Conservation (phyloP, 2,113 vertebrate genomes). For the Lophura nycthemera region DNA sequence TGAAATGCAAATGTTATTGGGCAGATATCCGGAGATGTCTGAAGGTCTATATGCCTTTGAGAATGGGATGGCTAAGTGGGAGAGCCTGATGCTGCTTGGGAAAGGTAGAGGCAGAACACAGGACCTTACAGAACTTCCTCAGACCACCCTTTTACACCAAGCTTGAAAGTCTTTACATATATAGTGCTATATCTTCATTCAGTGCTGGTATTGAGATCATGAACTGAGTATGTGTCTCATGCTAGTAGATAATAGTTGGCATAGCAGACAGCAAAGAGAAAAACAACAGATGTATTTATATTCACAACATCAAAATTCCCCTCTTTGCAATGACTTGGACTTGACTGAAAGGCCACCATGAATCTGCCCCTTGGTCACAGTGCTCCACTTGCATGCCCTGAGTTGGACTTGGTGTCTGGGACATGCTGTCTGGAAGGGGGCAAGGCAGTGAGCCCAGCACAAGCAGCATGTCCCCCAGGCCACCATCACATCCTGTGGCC, state of each 20-base stretch:
- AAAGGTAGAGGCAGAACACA: neutral
- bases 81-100: neutral
- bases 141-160: neutral
- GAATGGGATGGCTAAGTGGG: neutral
- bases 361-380: neutral
- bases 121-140: neutral
- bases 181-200: neutral
- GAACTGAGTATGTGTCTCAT: neutral
- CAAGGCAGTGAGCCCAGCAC: rapidly evolving
- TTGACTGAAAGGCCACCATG: neutral
- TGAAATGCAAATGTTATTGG: neutral
- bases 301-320: neutral
- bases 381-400: neutral
- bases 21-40: neutral
- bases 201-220: neutral
- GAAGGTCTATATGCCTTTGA: neutral
- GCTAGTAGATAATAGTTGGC: neutral
- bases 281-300: neutral
- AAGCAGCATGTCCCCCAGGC: rapidly evolving
- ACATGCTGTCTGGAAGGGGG: neutral
- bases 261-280: neutral
- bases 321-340: neutral
- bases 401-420: neutral
- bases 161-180: neutral
- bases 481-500: neutral